Base-by-base conservation (phyloP, 2,113 vertebrate genomes). In the Leptosomus discolor region DNA sequence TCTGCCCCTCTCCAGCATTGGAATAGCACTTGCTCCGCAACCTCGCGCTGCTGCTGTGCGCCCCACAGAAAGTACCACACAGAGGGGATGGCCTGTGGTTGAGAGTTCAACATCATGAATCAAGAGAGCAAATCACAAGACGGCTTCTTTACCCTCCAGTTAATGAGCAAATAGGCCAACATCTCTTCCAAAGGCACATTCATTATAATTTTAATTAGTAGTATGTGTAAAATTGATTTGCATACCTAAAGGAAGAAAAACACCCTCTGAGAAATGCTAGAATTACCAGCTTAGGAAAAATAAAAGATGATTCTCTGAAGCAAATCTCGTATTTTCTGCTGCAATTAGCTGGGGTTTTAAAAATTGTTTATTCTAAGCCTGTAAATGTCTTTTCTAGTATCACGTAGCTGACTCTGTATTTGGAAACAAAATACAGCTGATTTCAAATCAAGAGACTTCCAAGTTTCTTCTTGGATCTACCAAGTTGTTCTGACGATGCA, bases 181-280 rank as follows among this genome's bases (percentile, higher is more conserved):
- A 32, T 83, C 61, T 87, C 82, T 83, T 95, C 80, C 76, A 83
- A 79, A 77, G n/a, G n/a, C 61, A 50, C 36, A 43, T 85, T 89
- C 73, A 51, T 88, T 92, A 79, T 58, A 50, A 90, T 82, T 95
- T 88, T 91, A 88, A 91, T 96, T 97, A 95, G 91, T 70, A 75
- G 85, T 65, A 77, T 32, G 46, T 76, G 50, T 39, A 85, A 88
- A 75, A 87, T 67, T 79, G 96, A 91, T 94, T 96, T 97, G 84
- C 92, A 94, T 96, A 94, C 80, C 87, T 92, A 82, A 94, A 94
- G 88, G 79, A 95, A 75, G 82, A 76, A 88, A 92, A 92, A 15
- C 51, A 71, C 58, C 70, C 58, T 69, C 61, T 34, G 94, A 91
- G 94, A 96, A 89, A 71, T 43, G 63, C 50, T 92, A 27, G 69